Conservation (phyloP, 2,797 vertebrate genomes). For the Bradypus variegatus region DNA sequence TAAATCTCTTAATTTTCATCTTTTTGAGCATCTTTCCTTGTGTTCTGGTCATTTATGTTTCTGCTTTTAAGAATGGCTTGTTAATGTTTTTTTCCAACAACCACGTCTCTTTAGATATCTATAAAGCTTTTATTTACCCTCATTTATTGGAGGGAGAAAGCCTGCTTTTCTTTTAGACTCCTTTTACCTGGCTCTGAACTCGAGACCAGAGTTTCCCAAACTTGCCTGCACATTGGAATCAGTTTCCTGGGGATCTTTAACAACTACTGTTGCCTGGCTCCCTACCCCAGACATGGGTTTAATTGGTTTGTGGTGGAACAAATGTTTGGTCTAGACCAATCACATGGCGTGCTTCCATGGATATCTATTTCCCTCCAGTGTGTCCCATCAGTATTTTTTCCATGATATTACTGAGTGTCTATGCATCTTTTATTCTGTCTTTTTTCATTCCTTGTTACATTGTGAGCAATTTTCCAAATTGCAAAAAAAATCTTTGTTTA, state of each 20-base stretch:
- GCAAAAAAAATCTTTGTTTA: neutral
- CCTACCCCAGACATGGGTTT: neutral
- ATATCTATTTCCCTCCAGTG: neutral
- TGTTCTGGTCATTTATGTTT: neutral
- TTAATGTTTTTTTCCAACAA: neutral
- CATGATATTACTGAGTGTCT: neutral
- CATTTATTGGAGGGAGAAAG: neutral
- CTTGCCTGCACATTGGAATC: neutral
- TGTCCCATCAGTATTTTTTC: neutral
- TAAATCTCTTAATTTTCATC: neutral
- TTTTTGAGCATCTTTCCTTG: neutral
- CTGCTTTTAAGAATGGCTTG: slow-evolving; percentile 10
- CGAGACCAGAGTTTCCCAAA: neutral
- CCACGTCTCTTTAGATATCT: neutral
- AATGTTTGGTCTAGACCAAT: neutral
- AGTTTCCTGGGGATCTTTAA: neutral
- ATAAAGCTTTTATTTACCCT: neutral
- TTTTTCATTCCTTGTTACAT: neutral
- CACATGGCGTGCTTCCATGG: neutral
- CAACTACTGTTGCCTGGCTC: neutral
- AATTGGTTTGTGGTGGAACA: neutral
- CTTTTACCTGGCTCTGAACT: neutral
- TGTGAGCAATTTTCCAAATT: neutral
- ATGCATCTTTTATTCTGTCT: neutral
- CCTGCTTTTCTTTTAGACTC: neutral